Conservation (phyloP, 2,797 vertebrate genomes). For the Lepidocolaptes lacrymiger region DNA sequence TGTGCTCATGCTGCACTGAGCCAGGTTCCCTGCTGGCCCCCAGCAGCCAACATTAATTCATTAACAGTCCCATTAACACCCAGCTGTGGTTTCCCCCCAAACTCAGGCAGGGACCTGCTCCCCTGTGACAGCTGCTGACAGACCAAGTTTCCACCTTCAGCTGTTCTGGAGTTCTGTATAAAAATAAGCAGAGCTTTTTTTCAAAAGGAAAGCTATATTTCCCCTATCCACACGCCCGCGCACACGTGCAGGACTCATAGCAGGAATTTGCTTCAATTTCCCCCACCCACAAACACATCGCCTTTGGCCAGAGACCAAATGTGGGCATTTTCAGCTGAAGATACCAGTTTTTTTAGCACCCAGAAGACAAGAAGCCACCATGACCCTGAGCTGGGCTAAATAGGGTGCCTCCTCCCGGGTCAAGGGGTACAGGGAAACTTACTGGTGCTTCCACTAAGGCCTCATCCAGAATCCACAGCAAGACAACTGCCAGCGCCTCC, state of each 20-base stretch:
- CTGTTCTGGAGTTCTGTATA: slow-evolving; percentile 56
- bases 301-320: slow-evolving; percentile 52
- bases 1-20: neutral
- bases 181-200: slow-evolving; percentile 63
- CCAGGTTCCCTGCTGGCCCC: neutral
- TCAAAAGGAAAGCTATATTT: slow-evolving; percentile 57
- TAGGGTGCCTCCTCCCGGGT: fast-evolving
- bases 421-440: neutral
- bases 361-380: neutral
- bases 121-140: slow-evolving; percentile 65
- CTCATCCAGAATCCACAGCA: neutral
- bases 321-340: slow-evolving; percentile 40
- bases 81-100: slow-evolving; percentile 71
- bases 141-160: slow-evolving; percentile 67
- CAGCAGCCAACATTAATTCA: slow-evolving; percentile 68
- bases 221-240: neutral
- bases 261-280: slow-evolving; percentile 63
- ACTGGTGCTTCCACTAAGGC: fast-evolving
- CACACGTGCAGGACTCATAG: slow-evolving; percentile 41
- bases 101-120: slow-evolving; percentile 59
- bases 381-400: neutral
- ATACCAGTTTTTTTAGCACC: neutral
- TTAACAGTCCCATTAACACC: slow-evolving; percentile 72
- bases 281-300: slow-evolving; percentile 63
- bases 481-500: neutral